phyloP scores from a whole-genome alignment of 2,113 vertebrate genomes.

The Osmerus eperlanus region DNA sequence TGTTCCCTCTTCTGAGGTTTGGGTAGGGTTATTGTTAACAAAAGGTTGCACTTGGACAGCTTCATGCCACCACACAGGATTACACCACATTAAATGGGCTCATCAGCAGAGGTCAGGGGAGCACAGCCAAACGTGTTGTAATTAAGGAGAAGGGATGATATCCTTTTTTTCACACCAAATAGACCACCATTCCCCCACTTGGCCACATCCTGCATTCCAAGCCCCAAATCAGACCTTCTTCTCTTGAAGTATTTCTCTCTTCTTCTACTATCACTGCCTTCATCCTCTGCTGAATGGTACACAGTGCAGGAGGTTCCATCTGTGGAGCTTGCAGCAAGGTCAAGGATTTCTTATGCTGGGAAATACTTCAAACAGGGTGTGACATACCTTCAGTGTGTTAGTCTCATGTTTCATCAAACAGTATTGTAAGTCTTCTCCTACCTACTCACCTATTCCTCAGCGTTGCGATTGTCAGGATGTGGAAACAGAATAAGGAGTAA shows the following conservation, averaged over 20 bases:
- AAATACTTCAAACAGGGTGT: constrained; percentile 7
- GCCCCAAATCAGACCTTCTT: no score
- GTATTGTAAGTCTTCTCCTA: no score
- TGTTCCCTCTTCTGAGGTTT: background rate
- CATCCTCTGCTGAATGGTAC: constrained; percentile 1
- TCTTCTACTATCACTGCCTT: no score
- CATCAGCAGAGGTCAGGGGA: constrained; percentile 24
- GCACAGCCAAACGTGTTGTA: constrained; percentile 5
- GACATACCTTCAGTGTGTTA: constrained; percentile 2
- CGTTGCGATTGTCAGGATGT: background rate
- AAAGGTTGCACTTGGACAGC: constrained; percentile 11
- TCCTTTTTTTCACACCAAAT: constrained; percentile 7
- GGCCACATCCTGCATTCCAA: no score
- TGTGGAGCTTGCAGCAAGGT: constrained; percentile 16
- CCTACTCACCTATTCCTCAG: background rate
- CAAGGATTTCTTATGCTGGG: constrained; percentile 17
- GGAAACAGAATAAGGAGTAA: background rate
- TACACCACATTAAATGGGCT: constrained; percentile 24
- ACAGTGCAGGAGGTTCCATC: background rate
- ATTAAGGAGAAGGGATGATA: constrained; percentile 21
- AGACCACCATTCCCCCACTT: background rate
- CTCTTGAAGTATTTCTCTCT: no score
- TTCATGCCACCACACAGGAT: constrained; percentile 5
- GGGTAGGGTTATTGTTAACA: constrained; percentile 13
- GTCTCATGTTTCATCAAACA: no score